Evolutionary conservation across 2,888 invertebrate genomes (phyloP).

Genomic region (Seira musarum): DNA sequence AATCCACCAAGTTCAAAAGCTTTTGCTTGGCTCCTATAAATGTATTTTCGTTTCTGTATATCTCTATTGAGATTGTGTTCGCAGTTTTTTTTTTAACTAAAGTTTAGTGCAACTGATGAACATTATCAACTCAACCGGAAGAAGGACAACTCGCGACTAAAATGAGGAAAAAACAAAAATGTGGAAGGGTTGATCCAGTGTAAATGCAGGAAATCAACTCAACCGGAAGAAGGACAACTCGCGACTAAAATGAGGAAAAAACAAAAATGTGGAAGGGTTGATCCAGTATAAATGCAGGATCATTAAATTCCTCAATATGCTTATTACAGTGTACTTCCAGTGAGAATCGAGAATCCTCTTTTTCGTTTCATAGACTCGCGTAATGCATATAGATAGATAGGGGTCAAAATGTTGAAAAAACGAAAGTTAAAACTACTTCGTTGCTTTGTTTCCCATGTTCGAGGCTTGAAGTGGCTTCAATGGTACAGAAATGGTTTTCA

Average conservation of each 20-base stretch:
- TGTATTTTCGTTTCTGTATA: not conserved
- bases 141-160: constrained; percentile 43
- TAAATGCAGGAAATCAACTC: constrained; percentile 48
- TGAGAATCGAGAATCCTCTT: too few relatives aligned
- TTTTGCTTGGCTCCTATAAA: not conserved
- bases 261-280: constrained; percentile 15
- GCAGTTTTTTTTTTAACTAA: not conserved
- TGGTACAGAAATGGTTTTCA: too few relatives aligned
- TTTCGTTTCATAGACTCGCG: too few relatives aligned
- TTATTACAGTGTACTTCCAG: too few relatives aligned
- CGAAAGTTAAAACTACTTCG: too few relatives aligned
- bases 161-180: constrained; percentile 29
- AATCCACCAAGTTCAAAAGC: not conserved
- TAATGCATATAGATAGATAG: too few relatives aligned
- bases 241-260: constrained; percentile 28
- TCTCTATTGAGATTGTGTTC: not conserved
- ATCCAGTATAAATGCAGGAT: constrained; percentile 49
- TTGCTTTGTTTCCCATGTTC: too few relatives aligned
- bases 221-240: constrained; percentile 54
- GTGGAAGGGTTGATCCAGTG: constrained; percentile 38
- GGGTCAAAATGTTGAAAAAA: too few relatives aligned
- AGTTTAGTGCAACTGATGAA: not conserved
- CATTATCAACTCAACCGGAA: constrained; percentile 54
- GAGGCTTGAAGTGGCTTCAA: too few relatives aligned
- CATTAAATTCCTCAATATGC: not conserved